Percentiles rank a stretch among this genome's conserved stretches.
These are phyloP conservation scores for Diorhabda sublineata DNA, from an alignment of 1,140 invertebrate genomes.

Conservation along the genomic window DNA sequence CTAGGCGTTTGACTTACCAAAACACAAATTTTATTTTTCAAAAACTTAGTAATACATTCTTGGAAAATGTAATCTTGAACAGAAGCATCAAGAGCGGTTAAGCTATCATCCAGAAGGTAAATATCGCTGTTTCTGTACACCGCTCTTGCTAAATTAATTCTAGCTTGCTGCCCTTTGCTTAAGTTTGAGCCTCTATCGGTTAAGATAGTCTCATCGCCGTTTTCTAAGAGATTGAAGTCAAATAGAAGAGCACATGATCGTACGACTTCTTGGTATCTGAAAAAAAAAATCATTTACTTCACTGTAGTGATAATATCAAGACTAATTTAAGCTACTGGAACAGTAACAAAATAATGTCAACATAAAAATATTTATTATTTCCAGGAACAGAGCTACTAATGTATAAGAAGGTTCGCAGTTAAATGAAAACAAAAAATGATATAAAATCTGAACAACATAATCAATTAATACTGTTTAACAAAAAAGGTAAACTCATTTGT, in stretches of 20 bases:
- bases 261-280: constrained; percentile 62
- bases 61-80: constrained; percentile 67
- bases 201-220: constrained; percentile 72
- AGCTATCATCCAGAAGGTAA: constrained; percentile 79
- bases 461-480: no score
- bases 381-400: no score
- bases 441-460: no score
- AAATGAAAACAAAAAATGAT: no score
- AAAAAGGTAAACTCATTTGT: no score
- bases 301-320: no score
- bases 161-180: constrained; percentile 86
- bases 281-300: constrained; percentile 44
- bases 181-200: constrained; percentile 78
- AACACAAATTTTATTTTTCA: constrained; percentile 68
- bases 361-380: no score
- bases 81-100: constrained; percentile 72
- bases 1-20: constrained; percentile 86
- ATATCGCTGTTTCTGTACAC: constrained; percentile 74
- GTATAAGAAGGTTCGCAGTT: no score
- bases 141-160: constrained; percentile 81
- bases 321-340: no score
- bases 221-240: constrained; percentile 65
- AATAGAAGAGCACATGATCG: constrained; percentile 58
- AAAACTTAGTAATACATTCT: constrained; percentile 63
- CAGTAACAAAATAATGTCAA: no score